A percentile compares a stretch with the other conserved stretches of the same genome.
These are phyloP conservation scores for Telenomus remus DNA, from an alignment of 1,140 invertebrate genomes.

Conservation along the genomic window DNA sequence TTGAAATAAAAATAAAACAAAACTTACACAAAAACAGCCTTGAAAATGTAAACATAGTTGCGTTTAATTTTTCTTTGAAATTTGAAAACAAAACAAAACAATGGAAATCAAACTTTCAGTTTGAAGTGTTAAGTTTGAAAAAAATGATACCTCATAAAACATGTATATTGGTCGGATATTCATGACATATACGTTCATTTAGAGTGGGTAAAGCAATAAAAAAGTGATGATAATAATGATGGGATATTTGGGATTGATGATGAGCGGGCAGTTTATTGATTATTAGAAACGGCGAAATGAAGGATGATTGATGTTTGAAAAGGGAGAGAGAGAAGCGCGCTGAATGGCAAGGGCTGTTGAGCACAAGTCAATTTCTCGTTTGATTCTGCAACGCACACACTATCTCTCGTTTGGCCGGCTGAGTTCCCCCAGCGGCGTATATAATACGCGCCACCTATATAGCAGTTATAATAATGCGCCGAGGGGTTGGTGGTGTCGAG, in stretches of 20 bases:
- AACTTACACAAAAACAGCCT: no score
- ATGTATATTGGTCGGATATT: no score
- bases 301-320: slow-evolving; percentile 51
- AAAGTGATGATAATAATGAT: neutral
- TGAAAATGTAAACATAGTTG: no score
- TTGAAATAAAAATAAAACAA: no score
- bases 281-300: slow-evolving; percentile 31
- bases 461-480: slow-evolving; percentile 72
- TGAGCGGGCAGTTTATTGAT: slow-evolving; percentile 28
- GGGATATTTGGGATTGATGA: neutral
- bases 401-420: slow-evolving; percentile 73
- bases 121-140: no score
- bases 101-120: no score
- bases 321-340: slow-evolving; percentile 29
- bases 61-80: no score
- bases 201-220: no score
- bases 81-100: no score
- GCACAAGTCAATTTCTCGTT: slow-evolving; percentile 76
- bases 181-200: no score
- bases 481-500: slow-evolving; percentile 61
- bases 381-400: slow-evolving; percentile 72
- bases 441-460: slow-evolving; percentile 72
- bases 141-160: no score
- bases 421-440: slow-evolving; percentile 72
- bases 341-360: slow-evolving; percentile 53